Evolutionary conservation across 2,888 invertebrate genomes (phyloP).

Genomic region (Girardia tigrina): DNA sequence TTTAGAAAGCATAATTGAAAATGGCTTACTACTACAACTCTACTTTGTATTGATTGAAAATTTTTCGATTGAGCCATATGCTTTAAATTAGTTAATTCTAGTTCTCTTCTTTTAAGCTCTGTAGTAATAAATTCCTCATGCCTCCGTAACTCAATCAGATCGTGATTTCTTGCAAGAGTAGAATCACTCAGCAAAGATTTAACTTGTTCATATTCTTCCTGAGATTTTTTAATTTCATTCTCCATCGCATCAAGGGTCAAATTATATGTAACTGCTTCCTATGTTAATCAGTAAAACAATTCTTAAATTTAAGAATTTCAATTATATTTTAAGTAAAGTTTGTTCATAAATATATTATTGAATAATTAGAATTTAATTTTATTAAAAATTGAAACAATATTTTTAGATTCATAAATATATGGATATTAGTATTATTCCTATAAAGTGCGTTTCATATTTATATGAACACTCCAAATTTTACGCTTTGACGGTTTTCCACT

Average conservation of each 20-base stretch:
- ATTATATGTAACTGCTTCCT: background rate
- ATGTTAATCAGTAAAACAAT: no score
- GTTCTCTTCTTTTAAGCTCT: background rate
- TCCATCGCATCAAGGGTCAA: background rate
- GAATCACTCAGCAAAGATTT: background rate
- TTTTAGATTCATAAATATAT: no score
- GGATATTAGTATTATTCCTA: no score
- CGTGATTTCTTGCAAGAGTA: background rate
- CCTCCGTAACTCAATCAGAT: background rate
- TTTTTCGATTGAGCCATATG: background rate
- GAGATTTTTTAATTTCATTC: background rate
- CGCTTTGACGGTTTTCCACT: no score
- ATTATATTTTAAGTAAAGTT: background rate
- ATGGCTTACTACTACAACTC: background rate
- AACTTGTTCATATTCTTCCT: background rate
- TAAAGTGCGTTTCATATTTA: no score
- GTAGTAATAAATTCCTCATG: background rate
- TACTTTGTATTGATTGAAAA: background rate
- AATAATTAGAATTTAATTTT: background rate
- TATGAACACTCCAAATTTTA: no score
- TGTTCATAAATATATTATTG: background rate
- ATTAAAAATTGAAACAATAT: background rate
- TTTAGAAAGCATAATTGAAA: background rate
- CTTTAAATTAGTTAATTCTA: background rate
- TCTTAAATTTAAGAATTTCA: background rate